Percentiles rank a stretch among this genome's conserved stretches.
Evolutionary conservation across 2,797 vertebrate genomes (phyloP).

Genomic region (Tamandua tetradactyla): DNA sequence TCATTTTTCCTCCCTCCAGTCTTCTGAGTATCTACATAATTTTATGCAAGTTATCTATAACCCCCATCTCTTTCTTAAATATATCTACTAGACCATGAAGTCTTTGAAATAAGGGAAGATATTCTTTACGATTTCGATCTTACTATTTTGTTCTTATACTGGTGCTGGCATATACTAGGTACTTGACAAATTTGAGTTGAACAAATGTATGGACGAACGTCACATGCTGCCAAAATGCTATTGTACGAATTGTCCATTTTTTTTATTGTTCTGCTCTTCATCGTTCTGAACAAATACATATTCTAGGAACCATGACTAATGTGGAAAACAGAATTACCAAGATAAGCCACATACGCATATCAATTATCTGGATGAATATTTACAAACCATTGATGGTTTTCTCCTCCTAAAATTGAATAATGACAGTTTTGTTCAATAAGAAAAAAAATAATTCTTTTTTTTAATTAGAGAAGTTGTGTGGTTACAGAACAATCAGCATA

Average conservation of each 20-base stretch:
- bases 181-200: not conserved
- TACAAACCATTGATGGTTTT: not conserved
- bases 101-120: not conserved
- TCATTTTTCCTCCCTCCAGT: not conserved
- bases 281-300: not conserved
- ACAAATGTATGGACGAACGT: not conserved
- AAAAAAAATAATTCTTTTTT: not conserved
- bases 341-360: not conserved
- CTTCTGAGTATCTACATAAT: no score
- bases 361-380: not conserved
- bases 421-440: not conserved
- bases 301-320: not conserved
- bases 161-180: not conserved
- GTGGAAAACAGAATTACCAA: not conserved
- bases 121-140: not conserved
- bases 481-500: no score
- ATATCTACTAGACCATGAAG: not conserved
- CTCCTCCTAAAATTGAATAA: not conserved
- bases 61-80: not conserved
- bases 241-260: not conserved
- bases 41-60: not conserved
- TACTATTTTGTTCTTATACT: not conserved
- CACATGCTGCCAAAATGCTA: not conserved
- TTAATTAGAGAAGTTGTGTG: no score
- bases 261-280: not conserved